Evolutionary conservation across 2,113 vertebrate genomes (phyloP).

Genomic region (Grantiella picta): DNA sequence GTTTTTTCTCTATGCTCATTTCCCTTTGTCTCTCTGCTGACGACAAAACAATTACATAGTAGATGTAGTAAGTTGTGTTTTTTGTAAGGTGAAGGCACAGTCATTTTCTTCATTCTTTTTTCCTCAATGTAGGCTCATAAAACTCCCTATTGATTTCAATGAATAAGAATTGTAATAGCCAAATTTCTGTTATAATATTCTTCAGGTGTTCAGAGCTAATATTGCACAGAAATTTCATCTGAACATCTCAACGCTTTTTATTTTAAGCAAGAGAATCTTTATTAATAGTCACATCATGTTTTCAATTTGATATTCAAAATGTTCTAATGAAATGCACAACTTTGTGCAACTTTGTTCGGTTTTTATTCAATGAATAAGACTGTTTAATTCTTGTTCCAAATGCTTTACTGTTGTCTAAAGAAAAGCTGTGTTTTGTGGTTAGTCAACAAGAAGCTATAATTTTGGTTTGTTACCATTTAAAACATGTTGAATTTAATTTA

Average conservation of each 20-base stretch:
- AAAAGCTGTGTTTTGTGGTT: constrained; percentile 9
- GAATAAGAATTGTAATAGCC: background rate
- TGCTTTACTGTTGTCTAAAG: background rate
- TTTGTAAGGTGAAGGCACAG: background rate
- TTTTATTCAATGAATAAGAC: background rate
- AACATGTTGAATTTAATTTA: background rate
- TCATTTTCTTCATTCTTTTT: background rate
- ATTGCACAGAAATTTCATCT: background rate
- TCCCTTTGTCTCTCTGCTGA: background rate
- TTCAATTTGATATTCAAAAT: background rate
- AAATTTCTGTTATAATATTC: background rate
- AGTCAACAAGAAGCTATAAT: background rate
- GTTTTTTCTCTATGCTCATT: background rate
- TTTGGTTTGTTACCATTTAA: constrained; percentile 7
- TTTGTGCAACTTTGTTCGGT: background rate
- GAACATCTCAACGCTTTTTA: background rate
- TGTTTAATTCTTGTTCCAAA: background rate
- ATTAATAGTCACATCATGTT: background rate
- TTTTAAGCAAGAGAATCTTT: background rate
- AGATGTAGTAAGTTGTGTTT: background rate
- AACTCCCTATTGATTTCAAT: background rate
- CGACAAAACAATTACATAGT: background rate
- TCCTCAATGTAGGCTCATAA: background rate
- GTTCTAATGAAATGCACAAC: background rate
- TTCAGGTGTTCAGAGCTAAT: background rate